Percentiles rank a stretch among this genome's conserved stretches.
phyloP scores from a whole-genome alignment of 2,888 invertebrate genomes.

The Dryococelus australis region DNA sequence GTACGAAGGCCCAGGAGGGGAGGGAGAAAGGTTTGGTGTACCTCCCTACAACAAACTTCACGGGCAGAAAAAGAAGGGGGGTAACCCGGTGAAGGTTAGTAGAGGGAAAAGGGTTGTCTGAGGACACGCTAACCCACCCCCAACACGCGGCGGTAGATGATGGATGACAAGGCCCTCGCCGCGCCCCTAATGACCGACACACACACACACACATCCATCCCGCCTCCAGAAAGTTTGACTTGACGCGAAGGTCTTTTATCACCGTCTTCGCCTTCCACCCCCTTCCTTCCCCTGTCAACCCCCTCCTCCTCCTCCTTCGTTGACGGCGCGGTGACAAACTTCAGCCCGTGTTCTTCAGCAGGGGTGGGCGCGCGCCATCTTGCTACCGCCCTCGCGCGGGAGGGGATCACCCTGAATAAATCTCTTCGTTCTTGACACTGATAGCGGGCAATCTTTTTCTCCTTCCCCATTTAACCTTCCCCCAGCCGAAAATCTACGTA shows the following conservation, averaged over 20 bases:
- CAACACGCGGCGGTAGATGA: neutral
- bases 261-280: neutral
- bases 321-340: slow-evolving; percentile 1
- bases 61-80: neutral
- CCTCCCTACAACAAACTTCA: too few relatives aligned
- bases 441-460: neutral
- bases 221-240: neutral
- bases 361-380: neutral
- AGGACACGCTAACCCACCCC: neutral
- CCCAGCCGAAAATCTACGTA: neutral
- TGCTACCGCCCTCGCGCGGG: neutral
- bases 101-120: neutral
- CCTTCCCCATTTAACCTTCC: neutral
- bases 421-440: neutral
- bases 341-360: neutral
- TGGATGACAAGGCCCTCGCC: neutral
- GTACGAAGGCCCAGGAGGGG: too few relatives aligned
- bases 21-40: too few relatives aligned
- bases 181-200: neutral
- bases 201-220: slow-evolving; percentile 3
- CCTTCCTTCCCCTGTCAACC: neutral
- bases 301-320: neutral
- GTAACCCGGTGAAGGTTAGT: neutral
- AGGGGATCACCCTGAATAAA: neutral
- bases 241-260: neutral